Evolutionary conservation across 2,797 vertebrate species (phyloP).

Genomic region (Trachops cirrhosus): DNA sequence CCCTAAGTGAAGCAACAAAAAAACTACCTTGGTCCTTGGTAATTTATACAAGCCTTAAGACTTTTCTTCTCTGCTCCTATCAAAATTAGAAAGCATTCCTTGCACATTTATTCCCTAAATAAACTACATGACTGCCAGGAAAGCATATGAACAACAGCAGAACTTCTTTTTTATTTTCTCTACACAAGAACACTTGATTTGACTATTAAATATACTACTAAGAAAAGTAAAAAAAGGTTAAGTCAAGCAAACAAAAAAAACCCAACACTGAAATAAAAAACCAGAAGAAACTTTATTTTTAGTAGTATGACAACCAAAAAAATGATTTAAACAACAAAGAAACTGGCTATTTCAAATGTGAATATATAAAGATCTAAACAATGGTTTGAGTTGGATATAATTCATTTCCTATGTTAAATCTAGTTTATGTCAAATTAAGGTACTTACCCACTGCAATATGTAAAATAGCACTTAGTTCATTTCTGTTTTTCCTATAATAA

Average conservation of each 20-base stretch:
- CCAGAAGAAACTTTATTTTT: background rate
- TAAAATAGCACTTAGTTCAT: background rate
- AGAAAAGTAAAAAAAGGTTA: constrained; percentile 6
- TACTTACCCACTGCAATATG: background rate
- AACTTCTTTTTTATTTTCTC: constrained; percentile 6
- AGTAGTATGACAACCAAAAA: constrained; percentile 18
- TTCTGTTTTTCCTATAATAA: constrained; percentile 9
- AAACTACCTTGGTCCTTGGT: background rate
- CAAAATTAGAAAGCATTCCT: constrained; percentile 20
- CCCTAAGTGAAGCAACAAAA: constrained; percentile 9
- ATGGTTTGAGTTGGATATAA: background rate
- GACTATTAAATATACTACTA: background rate
- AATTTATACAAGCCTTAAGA: background rate
- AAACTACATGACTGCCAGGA: background rate
- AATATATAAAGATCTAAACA: constrained; percentile 33
- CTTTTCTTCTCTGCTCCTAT: background rate
- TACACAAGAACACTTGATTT: background rate
- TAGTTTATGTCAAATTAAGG: background rate
- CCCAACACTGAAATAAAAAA: constrained; percentile 2
- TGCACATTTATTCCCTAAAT: background rate
- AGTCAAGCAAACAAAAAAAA: background rate
- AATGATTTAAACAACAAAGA: constrained; percentile 18
- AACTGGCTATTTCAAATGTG: background rate
- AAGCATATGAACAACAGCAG: background rate
- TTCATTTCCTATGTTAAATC: background rate